A percentile compares a stretch with the other conserved stretches of the same genome.
phyloP scores from a whole-genome alignment of 2,888 invertebrate genomes.

The Apamea sordens region DNA sequence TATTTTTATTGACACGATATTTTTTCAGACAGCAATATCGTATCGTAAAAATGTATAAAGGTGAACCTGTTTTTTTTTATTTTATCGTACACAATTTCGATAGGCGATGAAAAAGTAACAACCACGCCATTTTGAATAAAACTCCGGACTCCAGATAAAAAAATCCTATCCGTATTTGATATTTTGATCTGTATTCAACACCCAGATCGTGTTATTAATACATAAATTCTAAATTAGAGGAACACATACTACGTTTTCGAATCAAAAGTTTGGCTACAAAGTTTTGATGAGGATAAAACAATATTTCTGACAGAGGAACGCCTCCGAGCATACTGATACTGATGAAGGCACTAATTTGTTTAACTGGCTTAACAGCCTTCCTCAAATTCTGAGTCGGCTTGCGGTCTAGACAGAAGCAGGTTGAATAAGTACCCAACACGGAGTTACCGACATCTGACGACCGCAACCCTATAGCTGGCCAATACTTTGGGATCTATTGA shows the following conservation, averaged over 20 bases:
- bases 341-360: slow-evolving; percentile 16
- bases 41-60: too few species aligned
- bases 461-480: not conserved
- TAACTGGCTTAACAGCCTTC: not conserved
- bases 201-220: not conserved
- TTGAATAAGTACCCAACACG: not conserved
- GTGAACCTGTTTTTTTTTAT: not conserved
- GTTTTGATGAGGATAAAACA: slow-evolving; percentile 45
- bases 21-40: not conserved
- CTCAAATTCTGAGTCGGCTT: not conserved
- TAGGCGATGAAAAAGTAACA: not conserved
- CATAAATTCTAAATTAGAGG: slow-evolving; percentile 4
- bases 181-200: not conserved
- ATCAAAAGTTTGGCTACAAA: slow-evolving; percentile 32
- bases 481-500: not conserved
- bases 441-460: not conserved
- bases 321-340: not conserved
- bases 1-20: not conserved
- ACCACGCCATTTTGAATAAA: not conserved
- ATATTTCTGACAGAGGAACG: slow-evolving; percentile 27
- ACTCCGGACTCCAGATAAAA: not conserved
- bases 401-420: not conserved
- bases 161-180: too few species aligned
- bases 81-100: not conserved
- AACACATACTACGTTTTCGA: not conserved